Conservation (phyloP, 2,113 vertebrate genomes). For the Cynocephalus volans region DNA sequence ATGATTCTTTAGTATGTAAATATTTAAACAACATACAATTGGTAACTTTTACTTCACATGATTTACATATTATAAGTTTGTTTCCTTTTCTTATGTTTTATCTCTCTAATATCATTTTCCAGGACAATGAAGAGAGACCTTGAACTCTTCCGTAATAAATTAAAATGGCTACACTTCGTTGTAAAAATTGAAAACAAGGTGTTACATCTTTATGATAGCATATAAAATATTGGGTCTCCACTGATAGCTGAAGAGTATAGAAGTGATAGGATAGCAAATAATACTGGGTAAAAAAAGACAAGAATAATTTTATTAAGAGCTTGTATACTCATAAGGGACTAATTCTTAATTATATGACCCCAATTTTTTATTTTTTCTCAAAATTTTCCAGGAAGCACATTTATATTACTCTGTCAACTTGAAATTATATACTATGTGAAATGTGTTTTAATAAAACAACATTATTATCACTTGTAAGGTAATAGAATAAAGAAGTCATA, state of each 20-base stretch:
- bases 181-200: background rate
- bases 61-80: background rate
- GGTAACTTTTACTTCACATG: background rate
- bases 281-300: background rate
- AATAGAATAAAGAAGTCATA: background rate
- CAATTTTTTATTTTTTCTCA: background rate
- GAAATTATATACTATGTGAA: background rate
- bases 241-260: background rate
- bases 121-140: background rate
- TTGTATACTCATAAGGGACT: background rate
- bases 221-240: background rate
- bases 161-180: background rate
- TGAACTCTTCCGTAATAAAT: background rate
- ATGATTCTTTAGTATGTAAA: background rate
- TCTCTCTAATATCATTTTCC: background rate
- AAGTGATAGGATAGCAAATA: background rate
- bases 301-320: background rate
- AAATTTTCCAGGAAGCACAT: background rate
- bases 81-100: background rate
- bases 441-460: background rate
- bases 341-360: background rate
- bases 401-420: slow-evolving; percentile 17
- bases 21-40: background rate
- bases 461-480: background rate
- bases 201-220: background rate